Percentiles rank a stretch among this genome's conserved stretches.
phyloP scores from a whole-genome alignment of 2,797 vertebrate genomes.

The Okamejei kenojei region DNA sequence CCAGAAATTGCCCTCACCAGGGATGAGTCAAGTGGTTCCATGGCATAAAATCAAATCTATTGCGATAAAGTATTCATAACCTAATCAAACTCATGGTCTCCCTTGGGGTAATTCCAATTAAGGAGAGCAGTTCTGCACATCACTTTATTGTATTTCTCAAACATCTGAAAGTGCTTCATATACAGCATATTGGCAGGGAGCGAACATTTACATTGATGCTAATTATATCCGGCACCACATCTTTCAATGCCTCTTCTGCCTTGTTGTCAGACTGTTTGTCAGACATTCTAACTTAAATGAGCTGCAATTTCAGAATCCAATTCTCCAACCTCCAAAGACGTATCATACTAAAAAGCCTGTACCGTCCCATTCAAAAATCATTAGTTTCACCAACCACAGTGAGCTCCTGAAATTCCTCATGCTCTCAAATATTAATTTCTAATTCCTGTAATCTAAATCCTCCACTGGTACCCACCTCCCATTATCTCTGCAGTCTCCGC shows the following conservation, averaged over 20 bases:
- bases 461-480: neutral
- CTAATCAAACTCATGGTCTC: neutral
- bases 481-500: neutral
- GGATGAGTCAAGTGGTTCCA: neutral
- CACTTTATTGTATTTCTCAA: neutral
- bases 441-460: neutral
- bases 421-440: neutral
- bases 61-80: neutral
- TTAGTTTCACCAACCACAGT: neutral
- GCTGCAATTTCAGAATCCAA: neutral
- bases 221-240: neutral
- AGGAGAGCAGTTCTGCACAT: neutral
- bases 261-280: neutral
- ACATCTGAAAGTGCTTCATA: constrained; percentile 9
- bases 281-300: neutral
- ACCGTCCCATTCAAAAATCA: neutral
- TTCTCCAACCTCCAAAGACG: neutral
- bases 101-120: neutral
- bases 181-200: neutral
- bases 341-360: neutral
- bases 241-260: neutral
- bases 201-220: neutral
- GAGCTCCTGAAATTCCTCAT: too few species aligned
- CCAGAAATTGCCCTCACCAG: neutral
- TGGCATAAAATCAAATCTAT: neutral